Evolutionary conservation across 1,140 invertebrate genomes (phyloP).

Genomic region (Scaptomyza graminum): DNA sequence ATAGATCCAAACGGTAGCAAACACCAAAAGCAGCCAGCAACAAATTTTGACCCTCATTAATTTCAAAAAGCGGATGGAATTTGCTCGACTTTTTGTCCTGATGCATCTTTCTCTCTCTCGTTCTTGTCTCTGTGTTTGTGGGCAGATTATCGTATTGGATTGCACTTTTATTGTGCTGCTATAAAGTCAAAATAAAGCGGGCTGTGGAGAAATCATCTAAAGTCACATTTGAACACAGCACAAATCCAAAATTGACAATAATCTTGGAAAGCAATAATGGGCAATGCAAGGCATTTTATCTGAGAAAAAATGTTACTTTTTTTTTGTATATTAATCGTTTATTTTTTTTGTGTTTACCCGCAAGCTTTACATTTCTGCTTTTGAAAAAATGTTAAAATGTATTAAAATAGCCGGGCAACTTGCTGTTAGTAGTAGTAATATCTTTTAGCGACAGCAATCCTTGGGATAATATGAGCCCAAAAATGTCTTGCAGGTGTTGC

Average conservation of each 20-base stretch:
- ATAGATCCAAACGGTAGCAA: not conserved
- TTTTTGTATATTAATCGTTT: too few relatives aligned
- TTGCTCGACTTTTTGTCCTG: not conserved
- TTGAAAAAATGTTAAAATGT: too few relatives aligned
- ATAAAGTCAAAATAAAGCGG: not conserved
- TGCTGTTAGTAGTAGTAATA: too few relatives aligned
- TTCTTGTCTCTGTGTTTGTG: not conserved
- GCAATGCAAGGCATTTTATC: too few relatives aligned
- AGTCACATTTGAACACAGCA: not conserved
- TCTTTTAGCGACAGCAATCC: conserved; percentile 7
- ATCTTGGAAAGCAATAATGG: not conserved
- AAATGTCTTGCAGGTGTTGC: conserved; percentile 44
- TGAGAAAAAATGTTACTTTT: too few relatives aligned
- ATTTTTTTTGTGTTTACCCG: too few relatives aligned
- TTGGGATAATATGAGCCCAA: conserved; percentile 52
- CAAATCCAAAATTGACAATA: not conserved
- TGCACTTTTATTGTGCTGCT: not conserved
- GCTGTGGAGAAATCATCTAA: not conserved
- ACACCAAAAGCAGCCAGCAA: not conserved
- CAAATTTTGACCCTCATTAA: conserved; percentile 24
- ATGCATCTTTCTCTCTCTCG: too few relatives aligned
- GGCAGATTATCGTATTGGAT: not conserved
- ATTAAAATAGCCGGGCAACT: too few relatives aligned
- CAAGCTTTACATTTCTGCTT: too few relatives aligned
- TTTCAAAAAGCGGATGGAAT: conserved; percentile 24